Base-by-base conservation (phyloP, 1,140 invertebrate species). In the Drosophila mayri region DNA sequence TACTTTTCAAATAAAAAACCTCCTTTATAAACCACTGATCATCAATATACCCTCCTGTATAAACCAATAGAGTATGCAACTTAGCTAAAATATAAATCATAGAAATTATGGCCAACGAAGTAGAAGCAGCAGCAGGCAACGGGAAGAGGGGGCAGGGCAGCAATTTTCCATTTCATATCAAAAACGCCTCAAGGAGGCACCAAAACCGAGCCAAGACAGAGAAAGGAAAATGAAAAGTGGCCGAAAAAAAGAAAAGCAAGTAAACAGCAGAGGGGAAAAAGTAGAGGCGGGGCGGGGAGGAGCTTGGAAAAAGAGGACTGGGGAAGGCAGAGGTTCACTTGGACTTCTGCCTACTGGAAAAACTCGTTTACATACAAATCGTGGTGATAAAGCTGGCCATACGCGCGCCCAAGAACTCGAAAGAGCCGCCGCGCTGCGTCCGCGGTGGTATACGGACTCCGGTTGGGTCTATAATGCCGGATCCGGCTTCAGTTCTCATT, bases 311-410 rank as follows among this genome's bases (percentile, higher is more conserved):
- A 22, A 16, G 22, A 25, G 60, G 66, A 22, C 0, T 8, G 38
- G 20, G 60, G 30, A 6, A 11, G 46, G 12, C 28, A 20, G 47
- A 22, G 22, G 65, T 64, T 22, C 40, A 57, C 18, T 44, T 22
- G 11, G 46, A 16, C 37, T 40, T 63, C 67, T 73, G 73, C 63
- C 63, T 66, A 91, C 85, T 91, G 74, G 90, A 91, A 91, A 91
- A 91, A 91, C 90, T 91, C 90, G 90, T 91, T 92, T 92, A 92
- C 91, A 92, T 92, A 92, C 91, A 91, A 92, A 92, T 91, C 76
- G 91, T 92, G 76, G 91, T 92, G 79, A 92, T 92, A 92, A 92
- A 92, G 91, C 83, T 92, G 87, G 91, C 91, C 91, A 92, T 92
- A 75, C 91, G 91, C 74, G 91, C 82, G 87, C 91, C 91, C 85